Evolutionary conservation across 1,140 invertebrate genomes (phyloP), one percentile per base, ranked within the genome.

Genomic region (Platorchestia sp.): DNA sequence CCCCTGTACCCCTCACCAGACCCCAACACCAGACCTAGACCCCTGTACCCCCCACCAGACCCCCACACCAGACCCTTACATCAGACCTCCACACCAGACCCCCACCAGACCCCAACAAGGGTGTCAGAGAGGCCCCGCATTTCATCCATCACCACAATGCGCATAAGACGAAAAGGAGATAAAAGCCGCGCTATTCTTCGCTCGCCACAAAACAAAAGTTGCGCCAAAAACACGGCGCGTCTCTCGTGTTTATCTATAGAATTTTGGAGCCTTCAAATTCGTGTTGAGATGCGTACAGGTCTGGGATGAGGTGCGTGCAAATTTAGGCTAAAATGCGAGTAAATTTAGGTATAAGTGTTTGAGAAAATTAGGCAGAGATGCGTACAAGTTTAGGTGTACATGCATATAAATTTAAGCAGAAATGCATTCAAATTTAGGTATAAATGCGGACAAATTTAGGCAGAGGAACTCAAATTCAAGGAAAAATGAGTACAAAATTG

Each of bases 121-220:
- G 86, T 87, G 86, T 87, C 86, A 87, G 36, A 40, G 86, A 87
- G 86, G 86, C 86, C 86, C 10, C 7, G 86, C 86, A 87, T 87
- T 87, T 87, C 86, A 87, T 87, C 86, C 86, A 87, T 87, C 86
- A 87, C 86, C 41, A 6, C 36, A 87, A 87, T 87, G 86, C 7
- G 86, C 6, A 87, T 87, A 87, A 87, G 10, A 40, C 86, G 36
- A 40, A 87, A 87, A 87, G 40, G 36, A 40, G 10, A 87, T 87
- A 87, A 87, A 36, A 7, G 10, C 40, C 86, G 36, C 86, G 41
- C 7, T 36, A 87, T n/a, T 87, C 36, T 40, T 42, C 36, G 86
- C 86, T 40, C n/a, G n/a, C n/a, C n/a, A n/a, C n/a, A n/a, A 87
- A 87, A 87, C 86, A 87, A 87, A 87, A 87, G 7, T 87, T 42